Evolutionary conservation across 2,888 invertebrate species (phyloP), one percentile per base, ranked within the genome.

Genomic region (Agrochola macilenta): DNA sequence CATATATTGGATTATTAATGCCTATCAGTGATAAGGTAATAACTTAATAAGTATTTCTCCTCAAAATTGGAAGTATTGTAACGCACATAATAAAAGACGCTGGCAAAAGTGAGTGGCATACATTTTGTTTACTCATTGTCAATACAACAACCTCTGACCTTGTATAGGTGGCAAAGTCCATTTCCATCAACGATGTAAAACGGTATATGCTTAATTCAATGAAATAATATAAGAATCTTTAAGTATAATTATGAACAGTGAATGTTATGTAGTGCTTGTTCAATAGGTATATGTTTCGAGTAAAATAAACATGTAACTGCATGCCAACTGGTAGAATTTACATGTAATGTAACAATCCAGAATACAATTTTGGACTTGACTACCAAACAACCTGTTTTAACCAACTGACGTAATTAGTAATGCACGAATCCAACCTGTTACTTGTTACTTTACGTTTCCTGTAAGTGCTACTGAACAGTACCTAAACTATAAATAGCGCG

Each of bases 141-240:
- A 74, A 78, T 74, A 83, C 71, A 74, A 69, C 69, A 81, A 87
- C 78, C 76, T 83, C 54, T 85, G 76, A 87, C 82, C 85, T 87
- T 90, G 74, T 78, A 23, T 43, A 65, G 26, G 73, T 75, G 43
- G 30, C 85, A 88, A 89, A 88, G 90, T 88, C 89, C 87, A 74
- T 54, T 75, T 30, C 70, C 20, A 46, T 65, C 43, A 35, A 54
- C 26, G 5, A 65, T 35, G 14, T 63, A 58, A 66, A 60, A 64
- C 1, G 9, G 60, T 64, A 66, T 30, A 49, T 79, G 65, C 61
- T 66, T 58, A 81, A 72, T 69, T 85, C 26, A 57, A 61, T 58
- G 3, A 68, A 69, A 69, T 60, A 30, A 30, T 49, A 57, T 30
- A 23, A 17, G n/a, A n/a, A 23, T 72, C 0, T 9, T 9, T 58